Base-by-base conservation (phyloP, 2,797 vertebrate genomes). In the Lophotriccus pileatus region DNA sequence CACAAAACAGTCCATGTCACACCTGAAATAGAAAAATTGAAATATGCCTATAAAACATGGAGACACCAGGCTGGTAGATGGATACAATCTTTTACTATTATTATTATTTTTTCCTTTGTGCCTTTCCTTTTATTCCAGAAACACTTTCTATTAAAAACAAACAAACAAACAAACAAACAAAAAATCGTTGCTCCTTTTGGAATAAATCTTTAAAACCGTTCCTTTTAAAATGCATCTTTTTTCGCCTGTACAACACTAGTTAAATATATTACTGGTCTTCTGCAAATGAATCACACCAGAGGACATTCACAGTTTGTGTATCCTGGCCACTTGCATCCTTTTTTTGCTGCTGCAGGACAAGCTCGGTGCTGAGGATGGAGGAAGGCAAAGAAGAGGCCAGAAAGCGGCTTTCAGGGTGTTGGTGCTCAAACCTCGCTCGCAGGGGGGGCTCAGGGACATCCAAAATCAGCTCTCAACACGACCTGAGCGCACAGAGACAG, bases 261-360 rank as follows among this genome's bases (percentile, higher is more conserved):
- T 97, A 96, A 97, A 98, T 97, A 97, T 94, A 90, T 97, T 90
- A 90, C 83, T 24, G 50, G 36, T 83, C 83, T 97, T 83, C 96
- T 90, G 75, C 93, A 87, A 25, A 92, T 14, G 75, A 94, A 82
- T 93, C 95, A 60, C 77, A 84, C 73, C 66, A 37, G 94, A 63
- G 74, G 72, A 94, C 89, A 34, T 97, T 97, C 97, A 93, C 96
- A 96, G 90, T 72, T 81, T 18, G n/a, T 28, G 72, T 19, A 30
- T 46, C 79, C 93, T 10, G 55, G 63, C 74, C 4, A 0, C 87
- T 52, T 7, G 73, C 60, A 21, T 36, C 6, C 9, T 1, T 3
- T 64, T 64, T 78, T 36, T 55, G 69, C 79, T 58, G 59, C 63
- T 59, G 89, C 4, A 69, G 74, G 73, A 53, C 13, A 23, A 82